These are phyloP conservation scores for Sogatella furcifera DNA, from an alignment of 1,140 invertebrate species.

Conservation along the genomic window DNA sequence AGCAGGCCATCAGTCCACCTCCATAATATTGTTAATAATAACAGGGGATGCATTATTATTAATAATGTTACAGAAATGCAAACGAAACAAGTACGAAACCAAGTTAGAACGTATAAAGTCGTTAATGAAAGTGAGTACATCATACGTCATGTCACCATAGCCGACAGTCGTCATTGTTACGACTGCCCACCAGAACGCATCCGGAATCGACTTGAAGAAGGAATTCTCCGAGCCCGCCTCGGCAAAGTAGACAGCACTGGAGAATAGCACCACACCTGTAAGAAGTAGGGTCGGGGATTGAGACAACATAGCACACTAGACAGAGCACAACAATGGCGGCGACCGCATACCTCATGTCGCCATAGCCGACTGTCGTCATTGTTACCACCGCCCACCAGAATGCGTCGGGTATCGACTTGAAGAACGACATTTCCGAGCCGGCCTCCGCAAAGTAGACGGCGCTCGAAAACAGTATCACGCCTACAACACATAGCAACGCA, in stretches of 20 bases:
- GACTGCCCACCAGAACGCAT: conserved; percentile 93
- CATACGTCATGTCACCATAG: conserved; percentile 99
- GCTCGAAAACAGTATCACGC: conserved; percentile 98
- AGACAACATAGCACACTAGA: conserved; percentile 64
- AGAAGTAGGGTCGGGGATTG: conserved; percentile 27
- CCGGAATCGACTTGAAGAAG: conserved; percentile 95
- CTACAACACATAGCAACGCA: conserved; percentile 46
- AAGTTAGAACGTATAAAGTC: conserved; percentile 30
- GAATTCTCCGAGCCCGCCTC: conserved; percentile 92
- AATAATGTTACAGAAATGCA: conserved; percentile 5
- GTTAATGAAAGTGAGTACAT: conserved; percentile 55
- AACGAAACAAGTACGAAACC: neutral
- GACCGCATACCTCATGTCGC: conserved; percentile 82
- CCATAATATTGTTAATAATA: too few species aligned
- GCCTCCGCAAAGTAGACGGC: conserved; percentile 98
- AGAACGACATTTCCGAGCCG: conserved; percentile 94
- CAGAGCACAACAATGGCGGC: conserved; percentile 21
- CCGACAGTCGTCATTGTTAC: conserved; percentile 95
- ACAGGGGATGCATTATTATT: too few species aligned
- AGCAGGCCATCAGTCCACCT: too few species aligned
- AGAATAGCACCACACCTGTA: conserved; percentile 95
- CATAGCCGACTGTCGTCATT: conserved; percentile 97
- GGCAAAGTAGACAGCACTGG: conserved; percentile 96
- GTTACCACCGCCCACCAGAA: conserved; percentile 99
- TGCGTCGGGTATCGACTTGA: conserved; percentile 96